These are phyloP conservation scores for Marasmarcha lunaedactyla DNA, from an alignment of 2,888 invertebrate genomes.

Conservation along the genomic window DNA sequence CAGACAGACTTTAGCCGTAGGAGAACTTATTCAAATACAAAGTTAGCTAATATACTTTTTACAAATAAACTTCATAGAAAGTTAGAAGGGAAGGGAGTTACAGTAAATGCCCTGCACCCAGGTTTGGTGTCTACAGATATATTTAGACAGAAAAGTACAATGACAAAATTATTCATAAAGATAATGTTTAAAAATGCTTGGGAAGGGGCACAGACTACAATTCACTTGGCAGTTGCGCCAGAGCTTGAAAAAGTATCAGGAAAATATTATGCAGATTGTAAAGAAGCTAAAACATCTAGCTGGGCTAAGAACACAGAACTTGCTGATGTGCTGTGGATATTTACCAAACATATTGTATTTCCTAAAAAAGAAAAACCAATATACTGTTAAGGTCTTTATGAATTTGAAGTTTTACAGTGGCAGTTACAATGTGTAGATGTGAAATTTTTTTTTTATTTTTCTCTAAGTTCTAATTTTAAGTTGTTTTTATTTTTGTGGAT, in stretches of 20 bases:
- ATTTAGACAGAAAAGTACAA: conserved; percentile 75
- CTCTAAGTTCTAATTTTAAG: too few species aligned
- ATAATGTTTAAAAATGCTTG: conserved; percentile 74
- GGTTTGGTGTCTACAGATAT: conserved; percentile 83
- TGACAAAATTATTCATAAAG: conserved; percentile 70
- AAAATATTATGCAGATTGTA: conserved; percentile 81
- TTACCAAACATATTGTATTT: conserved; percentile 59
- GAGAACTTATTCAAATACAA: conserved; percentile 73
- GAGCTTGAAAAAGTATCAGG: conserved; percentile 76
- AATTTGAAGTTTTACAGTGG: too few species aligned
- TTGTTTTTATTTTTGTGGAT: too few species aligned
- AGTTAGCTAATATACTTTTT: conserved; percentile 80
- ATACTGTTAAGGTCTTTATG: conserved; percentile 6
- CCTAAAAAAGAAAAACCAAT: conserved; percentile 8
- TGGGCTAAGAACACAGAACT: conserved; percentile 72
- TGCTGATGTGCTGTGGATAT: conserved; percentile 82
- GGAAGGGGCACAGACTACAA: conserved; percentile 82
- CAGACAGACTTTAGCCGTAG: conserved; percentile 58
- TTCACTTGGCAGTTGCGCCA: conserved; percentile 77
- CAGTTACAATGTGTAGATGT: too few species aligned
- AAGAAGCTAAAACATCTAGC: conserved; percentile 63
- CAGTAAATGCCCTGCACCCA: conserved; percentile 84
- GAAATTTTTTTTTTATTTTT: too few species aligned
- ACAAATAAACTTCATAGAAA: conserved; percentile 76
- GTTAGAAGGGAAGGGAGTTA: conserved; percentile 73